Base-by-base conservation (phyloP, 2,797 vertebrate genomes). In the Graptemys geographica region DNA sequence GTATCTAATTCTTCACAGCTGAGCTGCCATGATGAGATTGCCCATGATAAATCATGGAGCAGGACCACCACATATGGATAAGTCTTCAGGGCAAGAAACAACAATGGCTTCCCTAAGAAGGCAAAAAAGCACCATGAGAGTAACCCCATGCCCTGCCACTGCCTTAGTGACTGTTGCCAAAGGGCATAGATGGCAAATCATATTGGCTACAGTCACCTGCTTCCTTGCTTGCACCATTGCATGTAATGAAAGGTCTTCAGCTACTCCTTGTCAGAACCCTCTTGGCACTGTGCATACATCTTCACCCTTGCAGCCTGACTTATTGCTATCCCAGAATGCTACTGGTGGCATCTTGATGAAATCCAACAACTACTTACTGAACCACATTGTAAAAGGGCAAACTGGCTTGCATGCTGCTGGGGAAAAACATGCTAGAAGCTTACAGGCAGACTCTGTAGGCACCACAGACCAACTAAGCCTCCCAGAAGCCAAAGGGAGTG, bases 161-260 rank as follows among this genome's bases (percentile, higher is more conserved):
- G 0, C 0, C 2, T 37, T 1, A 7, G 65, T 49, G 0, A 6
- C n/a, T 0, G 2, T 69, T 15, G 23, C 44, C 10, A 0, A 21
- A 0, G 0, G 84, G 56, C 57, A 21, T 59, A 0, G 47, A 1
- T 55, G 92, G 89, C 86, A 53, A 76, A 78, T 87, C 8, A 1
- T 90, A 6, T 79, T 94, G 82, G 2, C 94, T 37, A 57, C 96
- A 47, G 19, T 85, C 0, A 0, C 9, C n/a, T 88, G 87, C 4
- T n/a, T 90, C 33, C 33, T 88, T 1, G 23, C 62, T 2, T 0
- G 83, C 0, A 49, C n/a, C 1, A 13, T 90, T 7, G 81, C 37
- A 0, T 31, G 1, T 1, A 3, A 80, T 16, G 55, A 65, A 79
- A 84, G 28, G 0, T 1, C 72, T 13, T 57, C 5, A n/a, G 28